These are phyloP conservation scores for Lypha dubia DNA, from an alignment of 2,888 invertebrate species.

Conservation along the genomic window DNA sequence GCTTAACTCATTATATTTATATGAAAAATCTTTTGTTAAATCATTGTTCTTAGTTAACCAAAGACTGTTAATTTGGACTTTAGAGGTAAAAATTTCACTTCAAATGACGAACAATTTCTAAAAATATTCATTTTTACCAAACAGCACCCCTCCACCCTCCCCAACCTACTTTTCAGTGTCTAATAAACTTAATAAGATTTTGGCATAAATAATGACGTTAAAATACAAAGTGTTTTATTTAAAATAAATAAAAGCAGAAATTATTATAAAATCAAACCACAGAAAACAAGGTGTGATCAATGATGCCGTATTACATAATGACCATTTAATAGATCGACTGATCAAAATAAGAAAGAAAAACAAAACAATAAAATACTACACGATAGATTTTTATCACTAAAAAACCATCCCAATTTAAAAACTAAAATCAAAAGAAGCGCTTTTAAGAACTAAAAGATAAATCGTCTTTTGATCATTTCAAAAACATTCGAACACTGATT, in stretches of 20 bases:
- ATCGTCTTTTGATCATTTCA: slow-evolving; percentile 78
- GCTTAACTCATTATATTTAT: too few relatives aligned
- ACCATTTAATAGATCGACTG: slow-evolving; percentile 35
- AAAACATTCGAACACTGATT: slow-evolving; percentile 8
- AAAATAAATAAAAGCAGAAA: background rate
- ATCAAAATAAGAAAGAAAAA: background rate
- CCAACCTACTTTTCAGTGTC: too few relatives aligned
- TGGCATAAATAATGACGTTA: background rate
- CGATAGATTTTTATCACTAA: slow-evolving; percentile 48
- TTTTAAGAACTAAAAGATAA: slow-evolving; percentile 76
- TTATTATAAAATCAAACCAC: background rate
- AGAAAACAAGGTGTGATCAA: slow-evolving; percentile 58
- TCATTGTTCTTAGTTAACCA: too few relatives aligned
- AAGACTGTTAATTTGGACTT: too few relatives aligned
- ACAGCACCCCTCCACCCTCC: too few relatives aligned
- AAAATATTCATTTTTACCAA: too few relatives aligned
- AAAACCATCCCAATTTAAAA: slow-evolving; percentile 4
- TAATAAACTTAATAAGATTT: too few relatives aligned
- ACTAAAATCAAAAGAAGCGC: slow-evolving; percentile 64
- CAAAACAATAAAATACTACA: background rate
- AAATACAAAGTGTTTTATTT: slow-evolving; percentile 35
- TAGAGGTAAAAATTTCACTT: too few relatives aligned
- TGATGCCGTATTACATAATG: slow-evolving; percentile 35
- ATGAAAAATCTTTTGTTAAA: too few relatives aligned
- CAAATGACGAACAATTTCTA: too few relatives aligned